A percentile compares a stretch with the other conserved stretches of the same genome.
These are phyloP conservation scores for Globodera ellingtonae DNA, from an alignment of 1,140 invertebrate genomes.

Conservation along the genomic window DNA sequence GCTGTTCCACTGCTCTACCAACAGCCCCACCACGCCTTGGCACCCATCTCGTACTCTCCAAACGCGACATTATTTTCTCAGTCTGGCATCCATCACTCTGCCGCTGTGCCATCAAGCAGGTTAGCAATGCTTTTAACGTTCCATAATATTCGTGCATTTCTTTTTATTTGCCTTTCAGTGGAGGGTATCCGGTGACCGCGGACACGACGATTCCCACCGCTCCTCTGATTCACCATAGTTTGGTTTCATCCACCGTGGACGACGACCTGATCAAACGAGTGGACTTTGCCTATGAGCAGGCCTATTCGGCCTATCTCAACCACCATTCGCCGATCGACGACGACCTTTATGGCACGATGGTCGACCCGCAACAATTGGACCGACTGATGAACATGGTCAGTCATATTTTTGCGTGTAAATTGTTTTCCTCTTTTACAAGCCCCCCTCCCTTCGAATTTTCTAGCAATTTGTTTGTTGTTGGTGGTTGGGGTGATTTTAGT, in stretches of 20 bases:
- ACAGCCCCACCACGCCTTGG: conserved; percentile 26
- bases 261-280: conserved; percentile 43
- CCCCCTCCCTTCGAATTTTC: neutral
- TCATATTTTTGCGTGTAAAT: neutral
- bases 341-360: conserved; percentile 11
- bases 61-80: conserved; percentile 3
- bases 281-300: conserved; percentile 37
- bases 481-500: neutral
- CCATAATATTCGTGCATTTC: neutral
- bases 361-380: conserved; percentile 28
- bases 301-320: conserved; percentile 38
- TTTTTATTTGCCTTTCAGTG: conserved; percentile 8
- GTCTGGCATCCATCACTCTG: conserved; percentile 29
- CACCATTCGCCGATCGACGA: conserved; percentile 8
- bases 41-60: conserved; percentile 26
- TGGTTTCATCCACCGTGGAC: conserved; percentile 49
- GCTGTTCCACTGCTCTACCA: conserved; percentile 5
- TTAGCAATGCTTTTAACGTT: neutral
- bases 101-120: conserved; percentile 41
- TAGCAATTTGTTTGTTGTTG: conserved; percentile 2
- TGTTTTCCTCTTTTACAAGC: conserved; percentile 9
- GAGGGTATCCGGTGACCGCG: conserved; percentile 37
- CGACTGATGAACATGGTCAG: conserved; percentile 38
- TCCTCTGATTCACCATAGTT: conserved; percentile 13
- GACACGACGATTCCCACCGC: neutral